Evolutionary conservation across 2,113 vertebrate species (phyloP), one percentile per base, ranked within the genome.

Genomic region (Amphiprion ocellaris): DNA sequence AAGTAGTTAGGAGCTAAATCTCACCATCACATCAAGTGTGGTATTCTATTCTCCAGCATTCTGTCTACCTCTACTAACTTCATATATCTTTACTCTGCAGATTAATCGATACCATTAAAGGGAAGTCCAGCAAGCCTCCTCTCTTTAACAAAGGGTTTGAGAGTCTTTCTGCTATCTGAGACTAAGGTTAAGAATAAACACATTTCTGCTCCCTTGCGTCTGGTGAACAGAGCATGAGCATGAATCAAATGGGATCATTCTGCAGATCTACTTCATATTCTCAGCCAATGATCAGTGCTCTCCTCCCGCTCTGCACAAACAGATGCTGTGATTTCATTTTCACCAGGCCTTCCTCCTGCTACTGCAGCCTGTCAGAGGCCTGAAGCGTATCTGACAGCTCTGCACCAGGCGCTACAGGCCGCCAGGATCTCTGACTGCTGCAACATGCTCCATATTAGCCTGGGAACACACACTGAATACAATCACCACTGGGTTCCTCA

Each of bases 361-460:
- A 52, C 82, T n/a, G 4, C 66, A 74, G 86, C 58, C 83, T 80
- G 90, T 92, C 90, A 87, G 92, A 85, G 81, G 86, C 89, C 87
- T 61, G 81, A 74, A 85, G 92, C 69, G 77, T 83, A 52, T 90
- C 91, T 91, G 90, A 92, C 89, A 89, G 89, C 86, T 76, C 86
- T 68, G 86, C 79, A 74, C 60, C 6, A n/a, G 65, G 78, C 87
- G 15, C 88, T 33, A 71, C 89, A 82, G 85, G 81, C 77, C 61
- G 50, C 86, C 88, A 39, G 71, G 62, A 73, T 89, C 84, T 68
- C 84, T 87, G 87, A 90, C 83, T 82, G 87, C 87, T 84, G 79
- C 82, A 90, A 82, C 89, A 89, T 87, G 90, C 87, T 91, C 77
- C 73, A 55, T 58, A 90, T 91, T 91, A 89, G 88, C 87, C 81